Percentiles rank a stretch among this genome's conserved stretches.
These are phyloP conservation scores for Iphiclides podalirius DNA, from an alignment of 2,888 invertebrate genomes.

Conservation along the genomic window DNA sequence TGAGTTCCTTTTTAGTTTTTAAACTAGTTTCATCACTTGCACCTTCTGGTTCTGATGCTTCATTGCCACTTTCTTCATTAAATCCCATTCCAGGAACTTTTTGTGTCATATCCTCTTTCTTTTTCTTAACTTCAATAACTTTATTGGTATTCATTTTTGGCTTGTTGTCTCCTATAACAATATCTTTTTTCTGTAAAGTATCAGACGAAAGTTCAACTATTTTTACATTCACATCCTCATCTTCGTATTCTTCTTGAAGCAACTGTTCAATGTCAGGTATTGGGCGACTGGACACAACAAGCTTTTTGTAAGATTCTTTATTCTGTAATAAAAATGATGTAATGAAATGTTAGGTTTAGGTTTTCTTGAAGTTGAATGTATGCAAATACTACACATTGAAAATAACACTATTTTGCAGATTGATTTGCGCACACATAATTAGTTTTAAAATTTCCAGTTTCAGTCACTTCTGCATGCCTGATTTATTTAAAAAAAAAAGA, in stretches of 20 bases:
- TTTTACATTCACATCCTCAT: constrained; percentile 88
- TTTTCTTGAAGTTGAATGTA: too few species aligned
- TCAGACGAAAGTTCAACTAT: constrained; percentile 86
- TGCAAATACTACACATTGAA: too few species aligned
- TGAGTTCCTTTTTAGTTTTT: constrained; percentile 84
- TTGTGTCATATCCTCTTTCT: constrained; percentile 36
- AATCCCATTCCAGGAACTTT: constrained; percentile 62
- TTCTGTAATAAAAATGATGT: constrained; percentile 48
- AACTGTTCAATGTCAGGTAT: constrained; percentile 85
- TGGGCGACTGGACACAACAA: constrained; percentile 85
- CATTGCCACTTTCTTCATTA: constrained; percentile 47
- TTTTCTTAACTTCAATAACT: constrained; percentile 34
- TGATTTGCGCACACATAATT: too few species aligned
- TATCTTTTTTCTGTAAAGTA: constrained; percentile 84
- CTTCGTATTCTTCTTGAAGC: constrained; percentile 86
- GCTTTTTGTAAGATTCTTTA: constrained; percentile 86
- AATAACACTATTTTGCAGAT: too few species aligned
- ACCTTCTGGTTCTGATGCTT: constrained; percentile 46
- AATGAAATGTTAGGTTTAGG: background rate
- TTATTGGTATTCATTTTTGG: constrained; percentile 49
- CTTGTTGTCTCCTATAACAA: constrained; percentile 86
- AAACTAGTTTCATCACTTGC: constrained; percentile 50
- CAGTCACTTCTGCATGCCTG: too few species aligned
- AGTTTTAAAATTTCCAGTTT: too few species aligned
- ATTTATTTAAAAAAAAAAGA: too few species aligned